phyloP scores from a whole-genome alignment of 2,797 vertebrate genomes.

The Lithobates sylvaticus region DNA sequence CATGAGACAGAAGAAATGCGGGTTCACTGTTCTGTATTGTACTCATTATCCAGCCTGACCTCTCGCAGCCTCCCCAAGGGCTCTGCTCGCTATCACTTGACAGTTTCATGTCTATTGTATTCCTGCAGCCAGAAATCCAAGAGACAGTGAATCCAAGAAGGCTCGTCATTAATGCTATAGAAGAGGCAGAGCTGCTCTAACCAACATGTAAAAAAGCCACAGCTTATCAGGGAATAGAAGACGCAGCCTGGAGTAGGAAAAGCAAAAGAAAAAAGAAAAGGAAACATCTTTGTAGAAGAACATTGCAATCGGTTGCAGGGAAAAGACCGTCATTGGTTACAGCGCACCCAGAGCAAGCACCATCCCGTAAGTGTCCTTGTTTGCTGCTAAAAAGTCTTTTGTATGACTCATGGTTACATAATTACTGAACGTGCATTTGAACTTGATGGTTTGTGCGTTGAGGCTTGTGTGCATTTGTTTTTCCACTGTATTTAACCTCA shows the following conservation, averaged over 20 bases:
- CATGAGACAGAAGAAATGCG: background rate
- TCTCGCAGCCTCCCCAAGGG: constrained; percentile 4
- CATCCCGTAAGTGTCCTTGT: constrained; percentile 35
- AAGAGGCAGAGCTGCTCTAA: constrained; percentile 33
- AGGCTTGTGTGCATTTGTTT: background rate
- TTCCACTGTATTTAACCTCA: background rate
- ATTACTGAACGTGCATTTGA: background rate
- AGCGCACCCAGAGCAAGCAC: background rate
- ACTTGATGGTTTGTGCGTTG: background rate
- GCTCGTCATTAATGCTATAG: constrained; percentile 3
- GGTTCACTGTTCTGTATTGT: constrained; percentile 23
- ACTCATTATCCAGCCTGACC: constrained; percentile 18
- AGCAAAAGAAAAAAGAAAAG: background rate
- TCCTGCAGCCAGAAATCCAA: constrained; percentile 45
- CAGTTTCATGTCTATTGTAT: constrained; percentile 44
- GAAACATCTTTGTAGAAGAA: constrained; percentile 26
- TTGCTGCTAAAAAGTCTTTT: background rate
- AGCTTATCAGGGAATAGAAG: constrained; percentile 32
- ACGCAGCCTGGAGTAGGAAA: constrained; percentile 26
- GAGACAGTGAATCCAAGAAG: constrained; percentile 16
- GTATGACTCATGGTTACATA: constrained; percentile 1
- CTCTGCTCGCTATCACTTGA: constrained; percentile 27
- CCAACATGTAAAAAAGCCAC: background rate
- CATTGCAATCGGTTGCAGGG: background rate
- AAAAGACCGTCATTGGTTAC: background rate